Base-by-base conservation (phyloP, 1,140 invertebrate genomes). In the Drosophila kepulauana region DNA sequence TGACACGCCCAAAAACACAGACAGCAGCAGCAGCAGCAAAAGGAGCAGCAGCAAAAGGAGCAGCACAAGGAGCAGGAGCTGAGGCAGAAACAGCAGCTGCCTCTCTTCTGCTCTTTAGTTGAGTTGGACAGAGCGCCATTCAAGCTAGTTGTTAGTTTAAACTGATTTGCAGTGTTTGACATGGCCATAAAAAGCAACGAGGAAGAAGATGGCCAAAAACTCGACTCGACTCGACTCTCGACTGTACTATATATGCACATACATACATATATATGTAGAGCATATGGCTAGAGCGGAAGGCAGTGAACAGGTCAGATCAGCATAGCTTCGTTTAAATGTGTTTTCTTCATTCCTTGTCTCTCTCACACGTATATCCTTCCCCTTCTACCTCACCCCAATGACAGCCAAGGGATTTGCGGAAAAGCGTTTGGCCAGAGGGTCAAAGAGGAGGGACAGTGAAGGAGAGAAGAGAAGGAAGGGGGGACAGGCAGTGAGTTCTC, bases 81-180 rank as follows among this genome's bases (percentile, higher is more conserved):
- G 33, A 10, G 28, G 41, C 54, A 20, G 1, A 20, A 13, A n/a
- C 0, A 52, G 51, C 11, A 56, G 52, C 20, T 13, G 8, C 30
- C 25, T 20, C 15, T 13, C 0, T 38, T 38, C 33, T 33, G 33
- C 33, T 33, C 33, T 10, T 10, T 10, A 7, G 35, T 38, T 38
- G 33, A 33, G 33, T 25, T 25, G 20, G 20, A 25, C 35, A 38
- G 35, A 38, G 35, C 7, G 52, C 33, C 41, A 25, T 10, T n/a
- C 49, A 10, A 43, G 51, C 35, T 46, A 62, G 66, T 84, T 89
- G 84, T 88, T 89, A 88, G 84, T 89, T 88, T 88, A 84, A 88
- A 88, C 85, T 88, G 84, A 88, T 89, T 88, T 88, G 84, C 84
- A 89, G 82, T 89, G 84, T 88, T 88, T 89, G 85, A 88, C 84